Evolutionary conservation across 2,113 vertebrate genomes (phyloP).

Genomic region (Megalops atlanticus): DNA sequence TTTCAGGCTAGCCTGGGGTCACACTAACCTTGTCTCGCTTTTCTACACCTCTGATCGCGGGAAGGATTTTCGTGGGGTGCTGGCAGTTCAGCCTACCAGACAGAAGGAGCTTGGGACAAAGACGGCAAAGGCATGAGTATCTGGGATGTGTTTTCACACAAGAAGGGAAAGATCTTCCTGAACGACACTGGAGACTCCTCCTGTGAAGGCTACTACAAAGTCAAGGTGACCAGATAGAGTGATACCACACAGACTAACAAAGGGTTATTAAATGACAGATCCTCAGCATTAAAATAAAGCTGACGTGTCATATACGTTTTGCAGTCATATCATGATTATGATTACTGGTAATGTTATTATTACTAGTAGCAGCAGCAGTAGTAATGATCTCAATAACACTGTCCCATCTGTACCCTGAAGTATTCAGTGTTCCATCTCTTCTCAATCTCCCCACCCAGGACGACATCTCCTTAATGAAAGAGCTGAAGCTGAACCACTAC

Average conservation of each 20-base stretch:
- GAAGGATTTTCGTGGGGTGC: constrained; percentile 91
- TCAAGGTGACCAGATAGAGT: constrained; percentile 70
- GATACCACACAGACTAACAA: not conserved
- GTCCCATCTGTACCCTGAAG: not conserved
- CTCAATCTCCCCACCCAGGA: constrained; percentile 68
- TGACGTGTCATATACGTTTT: not conserved
- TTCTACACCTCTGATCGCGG: constrained; percentile 17
- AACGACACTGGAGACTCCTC: constrained; percentile 82
- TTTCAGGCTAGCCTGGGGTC: not conserved
- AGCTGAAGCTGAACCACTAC: constrained; percentile 86
- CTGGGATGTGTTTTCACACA: constrained; percentile 88
- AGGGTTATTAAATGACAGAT: not conserved
- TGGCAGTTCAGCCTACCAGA: constrained; percentile 92
- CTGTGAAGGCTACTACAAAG: constrained; percentile 85
- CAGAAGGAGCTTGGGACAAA: constrained; percentile 91
- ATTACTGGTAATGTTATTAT: no score
- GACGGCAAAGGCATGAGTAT: constrained; percentile 92
- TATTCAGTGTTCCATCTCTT: not conserved
- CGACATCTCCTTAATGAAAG: constrained; percentile 82
- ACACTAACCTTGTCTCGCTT: not conserved
- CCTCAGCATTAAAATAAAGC: not conserved
- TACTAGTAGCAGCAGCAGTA: no score
- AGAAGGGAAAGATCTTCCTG: constrained; percentile 72
- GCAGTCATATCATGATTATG: no score
- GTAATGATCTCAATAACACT: not conserved